Evolutionary conservation across 2,888 invertebrate genomes (phyloP).

Genomic region (Ectropis crepuscularia): DNA sequence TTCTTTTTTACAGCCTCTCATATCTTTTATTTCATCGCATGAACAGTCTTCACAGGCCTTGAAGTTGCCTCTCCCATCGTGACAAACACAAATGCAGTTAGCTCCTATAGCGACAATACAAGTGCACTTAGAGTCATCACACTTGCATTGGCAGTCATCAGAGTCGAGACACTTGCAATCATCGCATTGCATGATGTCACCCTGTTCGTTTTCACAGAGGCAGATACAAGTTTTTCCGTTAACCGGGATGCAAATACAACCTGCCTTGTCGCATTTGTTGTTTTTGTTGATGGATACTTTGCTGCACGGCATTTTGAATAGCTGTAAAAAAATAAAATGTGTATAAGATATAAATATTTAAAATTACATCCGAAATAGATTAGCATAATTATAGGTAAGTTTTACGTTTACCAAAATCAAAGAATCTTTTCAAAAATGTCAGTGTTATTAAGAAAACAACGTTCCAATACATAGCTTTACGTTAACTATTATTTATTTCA

Average conservation of each 20-base stretch:
- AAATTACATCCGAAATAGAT: neutral
- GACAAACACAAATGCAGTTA: conserved; percentile 36
- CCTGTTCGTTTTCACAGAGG: conserved; percentile 43
- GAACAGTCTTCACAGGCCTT: conserved; percentile 30
- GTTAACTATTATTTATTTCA: too few relatives aligned
- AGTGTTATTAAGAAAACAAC: too few relatives aligned
- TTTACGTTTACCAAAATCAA: neutral
- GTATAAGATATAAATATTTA: neutral
- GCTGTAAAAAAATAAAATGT: conserved; percentile 21
- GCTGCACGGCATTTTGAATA: conserved; percentile 59
- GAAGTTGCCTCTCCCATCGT: conserved; percentile 32
- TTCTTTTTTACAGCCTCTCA: neutral
- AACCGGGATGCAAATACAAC: conserved; percentile 49
- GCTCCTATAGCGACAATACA: conserved; percentile 41
- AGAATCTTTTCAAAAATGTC: neutral
- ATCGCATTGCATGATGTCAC: conserved; percentile 44
- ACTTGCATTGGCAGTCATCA: conserved; percentile 19
- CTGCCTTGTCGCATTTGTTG: conserved; percentile 48
- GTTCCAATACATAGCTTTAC: too few relatives aligned
- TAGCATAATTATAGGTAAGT: neutral
- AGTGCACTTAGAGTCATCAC: conserved; percentile 34
- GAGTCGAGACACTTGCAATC: conserved; percentile 46
- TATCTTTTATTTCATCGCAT: conserved; percentile 2
- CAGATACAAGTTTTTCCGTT: conserved; percentile 51
- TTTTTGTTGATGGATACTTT: conserved; percentile 46